Evolutionary conservation across 2,888 invertebrate genomes (phyloP), one percentile per base, ranked within the genome.

Genomic region (Galeopsomyia nigrocyanea): DNA sequence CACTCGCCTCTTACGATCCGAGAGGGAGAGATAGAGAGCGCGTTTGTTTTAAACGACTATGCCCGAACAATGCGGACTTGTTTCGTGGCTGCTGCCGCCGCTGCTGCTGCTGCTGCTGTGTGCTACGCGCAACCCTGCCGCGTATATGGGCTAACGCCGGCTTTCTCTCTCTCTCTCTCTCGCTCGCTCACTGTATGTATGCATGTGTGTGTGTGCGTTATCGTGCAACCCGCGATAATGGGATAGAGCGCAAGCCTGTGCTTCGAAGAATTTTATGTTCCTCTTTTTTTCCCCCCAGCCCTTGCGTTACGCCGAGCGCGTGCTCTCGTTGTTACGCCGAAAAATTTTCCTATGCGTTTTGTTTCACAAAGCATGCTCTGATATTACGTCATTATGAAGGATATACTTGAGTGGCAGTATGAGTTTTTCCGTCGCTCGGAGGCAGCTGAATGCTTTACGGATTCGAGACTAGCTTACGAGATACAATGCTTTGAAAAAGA

Each of bases 21-120:
- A 56, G 21, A 61, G 46, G 17, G 55, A 71, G 46, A 57, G 49
- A 55, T 56, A 50, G 39, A 50, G 22, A 31, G 56, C 17, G 72
- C 63, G 68, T 72, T 71, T 72, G 72, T 72, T 72, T 72, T 68
- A 72, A 72, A 72, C 72, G 72, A 63, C 67, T 56, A 50, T 39
- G 39, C 39, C 14, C 67, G 72, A 68, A 72, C 72, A 58, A 67
- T 63, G 63, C 67, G n/a, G 63, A 57, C 61, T 65, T 62, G 66
- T 66, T 67, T 67, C 46, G 71, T 17, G 21, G n/a, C 22, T 26
- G 64, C 55, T 9, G 17, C 26, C 26, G 26, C 17, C 14, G 19
- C 6, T 57, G 17, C 22, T 26, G 64, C 55, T 9, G 17, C 26
- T 5, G 26, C 17, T n/a, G 19, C 6, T 57, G 17, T 56, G 49